Evolutionary conservation across 2,888 invertebrate genomes (phyloP).

Genomic region (Alentia gelatinosa): DNA sequence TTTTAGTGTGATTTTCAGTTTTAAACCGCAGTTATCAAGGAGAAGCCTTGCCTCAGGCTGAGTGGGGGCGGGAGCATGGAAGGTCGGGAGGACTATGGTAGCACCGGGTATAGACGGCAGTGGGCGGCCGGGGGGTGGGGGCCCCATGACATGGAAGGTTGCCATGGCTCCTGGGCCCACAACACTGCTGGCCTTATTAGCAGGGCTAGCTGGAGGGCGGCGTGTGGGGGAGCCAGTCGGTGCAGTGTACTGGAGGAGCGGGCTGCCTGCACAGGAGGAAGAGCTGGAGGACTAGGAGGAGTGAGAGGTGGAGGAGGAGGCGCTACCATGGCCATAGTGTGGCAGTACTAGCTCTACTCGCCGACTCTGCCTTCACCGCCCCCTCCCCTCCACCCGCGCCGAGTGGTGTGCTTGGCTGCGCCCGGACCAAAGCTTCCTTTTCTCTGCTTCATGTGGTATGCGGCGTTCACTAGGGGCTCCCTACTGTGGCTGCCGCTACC

Average conservation of each 20-base stretch:
- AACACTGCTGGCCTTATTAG: slow-evolving; percentile 10
- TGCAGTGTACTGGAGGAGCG: background rate
- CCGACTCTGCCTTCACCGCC: background rate
- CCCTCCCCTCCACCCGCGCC: background rate
- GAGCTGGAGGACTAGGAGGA: background rate
- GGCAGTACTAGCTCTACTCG: background rate
- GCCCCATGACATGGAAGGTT: slow-evolving; percentile 4
- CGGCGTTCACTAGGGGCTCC: background rate
- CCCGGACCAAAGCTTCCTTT: slow-evolving; percentile 5
- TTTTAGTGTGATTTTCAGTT: slow-evolving; percentile 1
- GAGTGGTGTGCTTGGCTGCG: slow-evolving; percentile 10
- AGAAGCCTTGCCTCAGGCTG: background rate
- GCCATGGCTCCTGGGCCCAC: slow-evolving; percentile 8
- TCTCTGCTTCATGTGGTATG: slow-evolving; percentile 1
- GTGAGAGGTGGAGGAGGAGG: background rate
- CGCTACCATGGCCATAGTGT: background rate
- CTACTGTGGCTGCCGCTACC: slow-evolving; percentile 2
- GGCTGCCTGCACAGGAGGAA: background rate
- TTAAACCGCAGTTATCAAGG: background rate
- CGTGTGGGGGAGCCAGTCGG: background rate
- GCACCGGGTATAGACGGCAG: background rate
- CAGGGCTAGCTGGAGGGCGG: background rate
- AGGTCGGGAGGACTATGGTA: background rate
- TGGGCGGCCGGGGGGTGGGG: background rate
- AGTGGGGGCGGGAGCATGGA: background rate